A percentile compares a stretch with the other conserved stretches of the same genome.
Conservation (phyloP, 2,113 vertebrate genomes). For the Ammodramus savannarum region DNA sequence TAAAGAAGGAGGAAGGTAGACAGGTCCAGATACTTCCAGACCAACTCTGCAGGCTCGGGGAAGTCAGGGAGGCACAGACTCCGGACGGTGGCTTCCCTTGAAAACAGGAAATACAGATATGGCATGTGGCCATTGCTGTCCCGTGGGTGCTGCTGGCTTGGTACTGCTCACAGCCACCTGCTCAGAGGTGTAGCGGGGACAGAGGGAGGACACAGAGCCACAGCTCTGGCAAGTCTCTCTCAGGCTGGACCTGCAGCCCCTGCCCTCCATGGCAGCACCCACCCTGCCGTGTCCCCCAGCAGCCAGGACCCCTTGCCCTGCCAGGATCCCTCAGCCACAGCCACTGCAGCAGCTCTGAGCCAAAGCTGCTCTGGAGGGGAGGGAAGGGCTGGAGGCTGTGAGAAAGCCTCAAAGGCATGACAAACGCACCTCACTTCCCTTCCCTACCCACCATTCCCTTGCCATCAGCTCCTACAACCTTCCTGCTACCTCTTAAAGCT, state of each 20-base stretch:
- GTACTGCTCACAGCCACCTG: neutral
- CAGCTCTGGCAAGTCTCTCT: neutral
- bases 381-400: neutral
- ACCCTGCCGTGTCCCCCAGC: neutral
- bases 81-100: slow-evolving; percentile 55
- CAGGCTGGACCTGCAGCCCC: neutral
- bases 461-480: neutral
- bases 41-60: slow-evolving; percentile 52
- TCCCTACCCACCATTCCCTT: accelerated
- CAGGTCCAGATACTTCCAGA: slow-evolving; percentile 69
- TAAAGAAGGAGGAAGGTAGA: slow-evolving; percentile 68
- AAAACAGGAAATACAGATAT: neutral
- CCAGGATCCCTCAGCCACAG: neutral
- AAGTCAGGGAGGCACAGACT: slow-evolving; percentile 66
- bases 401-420: neutral
- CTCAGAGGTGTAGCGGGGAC: accelerated
- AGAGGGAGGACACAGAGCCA: neutral
- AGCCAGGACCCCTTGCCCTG: neutral
- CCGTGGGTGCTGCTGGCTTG: neutral
- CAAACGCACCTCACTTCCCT: too few relatives aligned
- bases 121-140: accelerated
- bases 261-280: accelerated
- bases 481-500: neutral
- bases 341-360: neutral
- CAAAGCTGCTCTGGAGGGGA: neutral